These are phyloP conservation scores for Tachyglossus aculeatus DNA, from an alignment of 2,797 vertebrate genomes.

Conservation along the genomic window DNA sequence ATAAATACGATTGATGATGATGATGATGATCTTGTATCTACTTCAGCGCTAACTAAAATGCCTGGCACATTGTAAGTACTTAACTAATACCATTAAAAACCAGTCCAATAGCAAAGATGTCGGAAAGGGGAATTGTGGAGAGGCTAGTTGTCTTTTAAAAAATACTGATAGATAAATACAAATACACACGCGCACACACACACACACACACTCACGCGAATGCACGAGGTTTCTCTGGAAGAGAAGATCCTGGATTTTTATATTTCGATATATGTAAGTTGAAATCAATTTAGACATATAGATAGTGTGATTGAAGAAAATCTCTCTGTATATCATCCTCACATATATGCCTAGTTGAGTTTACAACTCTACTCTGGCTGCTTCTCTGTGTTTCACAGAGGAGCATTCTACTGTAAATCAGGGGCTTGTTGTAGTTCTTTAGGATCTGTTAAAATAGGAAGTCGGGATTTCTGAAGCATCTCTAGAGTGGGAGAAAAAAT, in stretches of 20 bases:
- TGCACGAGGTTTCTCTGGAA: neutral
- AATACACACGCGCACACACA: accelerated
- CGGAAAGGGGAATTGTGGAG: conserved; percentile 1
- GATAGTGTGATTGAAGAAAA: conserved; percentile 18
- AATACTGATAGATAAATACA: neutral
- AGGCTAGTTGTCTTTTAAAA: conserved; percentile 35
- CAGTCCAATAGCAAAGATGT: conserved; percentile 15
- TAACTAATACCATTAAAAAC: conserved; percentile 5
- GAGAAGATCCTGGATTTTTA: conserved; percentile 7
- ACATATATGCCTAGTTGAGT: conserved; percentile 23
- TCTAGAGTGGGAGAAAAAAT: conserved; percentile 4
- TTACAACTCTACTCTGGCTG: neutral
- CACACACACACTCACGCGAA: neutral
- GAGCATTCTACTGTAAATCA: conserved; percentile 33
- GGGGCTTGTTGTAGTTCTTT: conserved; percentile 40
- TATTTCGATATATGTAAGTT: neutral
- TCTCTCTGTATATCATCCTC: conserved; percentile 15
- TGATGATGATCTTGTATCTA: no score
- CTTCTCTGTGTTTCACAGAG: conserved; percentile 5
- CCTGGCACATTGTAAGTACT: no score
- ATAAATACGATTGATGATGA: no score
- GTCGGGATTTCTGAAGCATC: neutral
- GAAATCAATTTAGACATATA: neutral
- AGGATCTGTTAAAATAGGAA: neutral
- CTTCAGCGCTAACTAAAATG: no score